Evolutionary conservation across 2,113 vertebrate species (phyloP), one percentile per base, ranked within the genome.

Genomic region (Chaetops frenatus): DNA sequence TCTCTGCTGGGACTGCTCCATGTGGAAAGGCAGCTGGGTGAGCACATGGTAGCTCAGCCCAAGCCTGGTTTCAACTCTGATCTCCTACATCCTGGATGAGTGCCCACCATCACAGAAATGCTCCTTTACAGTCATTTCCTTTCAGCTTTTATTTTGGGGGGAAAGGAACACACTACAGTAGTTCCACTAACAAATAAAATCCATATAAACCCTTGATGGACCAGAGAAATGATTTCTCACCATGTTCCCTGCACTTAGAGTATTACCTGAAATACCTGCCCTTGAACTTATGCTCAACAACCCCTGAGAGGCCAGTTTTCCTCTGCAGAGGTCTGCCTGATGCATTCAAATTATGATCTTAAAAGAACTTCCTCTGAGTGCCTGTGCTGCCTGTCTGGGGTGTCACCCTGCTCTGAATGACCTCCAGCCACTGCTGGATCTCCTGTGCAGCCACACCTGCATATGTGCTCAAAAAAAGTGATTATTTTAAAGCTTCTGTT

Each of bases 61-160:
- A 53, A 92, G 48, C n/a, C 71, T 95, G 76, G 71, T 58, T 95
- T 92, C 74, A 60, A 27, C 82, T 85, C 81, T 90, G 79, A 81
- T 85, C 78, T 95, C 82, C 76, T 54, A 82, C 62, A 77, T 61
- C 76, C 80, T 83, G 80, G 86, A 83, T 15, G 53, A 86, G 19
- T 60, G 57, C 82, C 80, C 42, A 58, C 35, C 53, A 18, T 19
- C 57, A 80, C 40, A 95, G 80, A 90, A 92, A 77, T 40, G 33
- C 35, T 94, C 76, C 45, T 92, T 82, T 88, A 20, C 57, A 72
- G 58, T 53, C 48, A 60, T 58, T 44, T 60, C 51, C 57, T 60
- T 38, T 86, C 57, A 57, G 62, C 48, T 80, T 18, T 42, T 83
- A 36, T 56, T 82, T 42, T 56, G 22, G n/a, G 23, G 54, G 20